Base-by-base conservation (phyloP, 2,888 invertebrate species). In the Drosophila yooni region DNA sequence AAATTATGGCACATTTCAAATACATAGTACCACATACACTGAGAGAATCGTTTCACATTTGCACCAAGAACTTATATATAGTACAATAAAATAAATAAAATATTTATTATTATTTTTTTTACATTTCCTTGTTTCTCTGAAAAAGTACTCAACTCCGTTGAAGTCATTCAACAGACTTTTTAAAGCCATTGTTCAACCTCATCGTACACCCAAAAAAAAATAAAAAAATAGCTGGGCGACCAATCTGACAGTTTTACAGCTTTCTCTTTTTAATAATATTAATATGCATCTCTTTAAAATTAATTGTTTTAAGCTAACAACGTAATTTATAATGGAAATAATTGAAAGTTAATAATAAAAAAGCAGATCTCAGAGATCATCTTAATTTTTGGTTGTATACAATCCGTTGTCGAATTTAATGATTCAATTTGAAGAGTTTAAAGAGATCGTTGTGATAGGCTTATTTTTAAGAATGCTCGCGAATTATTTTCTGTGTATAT, bases 1-100 rank as follows among this genome's bases (percentile, higher is more conserved):
- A 89, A 88, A 87, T 89, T 85, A 85, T 90, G 87, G 85, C 87
- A 85, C 83, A 90, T 85, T 85, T 90, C 83, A 90, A 85, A 90
- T 72, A 83, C 71, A 76, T 64, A 70, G 81, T 70, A 34, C 70
- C 56, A 59, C 59, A 18, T 67, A 43, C 90, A 88, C 90, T 71
- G 54, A 13, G 25, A 52, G 48, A 76, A 70, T 48, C n/a, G 33
- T 6, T 36, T 21, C 1, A 10, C n/a, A 36, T 6, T 36, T 15
- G 1, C n/a, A 2, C 15, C 15, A 25, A 2, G 7, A 21, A 25
- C 13, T 46, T 46, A 8, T 7, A 0, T 4, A 13, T 34, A 13
- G 2, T 13, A 5, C 5, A 13, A 5, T 13, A 34, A 34, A 0
- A 34, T 13, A 13, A 34, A 0, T 13, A 34, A 13, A 34, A 0